These are phyloP conservation scores for Barbus barbus DNA, from an alignment of 2,113 vertebrate genomes.

Conservation along the genomic window DNA sequence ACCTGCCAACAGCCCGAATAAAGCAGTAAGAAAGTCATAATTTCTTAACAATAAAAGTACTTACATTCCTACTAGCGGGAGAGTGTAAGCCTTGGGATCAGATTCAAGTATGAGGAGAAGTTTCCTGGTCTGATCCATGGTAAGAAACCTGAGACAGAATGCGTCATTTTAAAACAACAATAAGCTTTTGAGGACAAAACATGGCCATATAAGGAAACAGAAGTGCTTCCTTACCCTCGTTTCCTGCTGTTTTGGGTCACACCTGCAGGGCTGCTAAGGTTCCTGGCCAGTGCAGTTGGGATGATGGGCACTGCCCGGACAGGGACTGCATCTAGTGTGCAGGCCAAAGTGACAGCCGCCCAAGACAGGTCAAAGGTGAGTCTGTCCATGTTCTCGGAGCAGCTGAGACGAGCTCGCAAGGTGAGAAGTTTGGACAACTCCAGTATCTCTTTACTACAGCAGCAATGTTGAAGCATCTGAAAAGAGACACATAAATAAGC, in stretches of 20 bases:
- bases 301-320: constrained; percentile 86
- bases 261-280: constrained; percentile 77
- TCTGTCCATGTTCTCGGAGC: constrained; percentile 78
- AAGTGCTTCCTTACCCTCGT: constrained; percentile 81
- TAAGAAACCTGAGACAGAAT: constrained; percentile 83
- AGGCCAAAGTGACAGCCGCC: constrained; percentile 79
- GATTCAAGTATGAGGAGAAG: constrained; percentile 91
- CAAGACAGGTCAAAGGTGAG: constrained; percentile 80
- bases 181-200: too few relatives aligned
- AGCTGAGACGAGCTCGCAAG: constrained; percentile 78
- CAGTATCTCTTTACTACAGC: constrained; percentile 82
- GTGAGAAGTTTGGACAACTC: constrained; percentile 83
- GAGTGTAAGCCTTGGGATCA: constrained; percentile 86
- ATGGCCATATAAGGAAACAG: background rate
- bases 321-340: constrained; percentile 79
- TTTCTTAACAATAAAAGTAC: constrained; percentile 62
- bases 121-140: constrained; percentile 95
- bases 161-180: background rate
- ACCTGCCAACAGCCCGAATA: background rate
- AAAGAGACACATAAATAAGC: background rate
- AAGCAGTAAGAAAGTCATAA: background rate
- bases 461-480: constrained; percentile 79
- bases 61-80: constrained; percentile 95
- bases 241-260: constrained; percentile 77
- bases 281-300: constrained; percentile 91